These are phyloP conservation scores for Dicaeum eximium DNA, from an alignment of 2,113 vertebrate species.

Conservation along the genomic window DNA sequence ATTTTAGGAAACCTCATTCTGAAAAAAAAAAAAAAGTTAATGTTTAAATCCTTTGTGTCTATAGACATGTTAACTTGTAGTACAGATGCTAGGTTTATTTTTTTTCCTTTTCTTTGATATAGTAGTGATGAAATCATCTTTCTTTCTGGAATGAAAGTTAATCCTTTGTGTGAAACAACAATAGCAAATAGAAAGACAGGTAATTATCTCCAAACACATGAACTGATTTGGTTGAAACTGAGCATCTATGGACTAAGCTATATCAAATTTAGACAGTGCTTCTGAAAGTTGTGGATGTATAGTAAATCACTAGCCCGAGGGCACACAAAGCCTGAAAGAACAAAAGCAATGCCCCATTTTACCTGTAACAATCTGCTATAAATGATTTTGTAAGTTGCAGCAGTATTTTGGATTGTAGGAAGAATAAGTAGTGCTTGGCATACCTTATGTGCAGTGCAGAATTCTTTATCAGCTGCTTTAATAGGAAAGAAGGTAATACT, in stretches of 20 bases:
- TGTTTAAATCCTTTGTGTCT: slow-evolving; percentile 33
- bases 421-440: not conserved
- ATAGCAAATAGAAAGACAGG: slow-evolving; percentile 48
- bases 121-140: slow-evolving; percentile 32
- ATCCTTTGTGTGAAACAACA: slow-evolving; percentile 48
- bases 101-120: slow-evolving; percentile 17
- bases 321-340: not conserved
- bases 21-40: not conserved
- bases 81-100: not conserved
- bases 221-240: slow-evolving; percentile 19
- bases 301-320: not conserved
- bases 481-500: not conserved
- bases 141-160: slow-evolving; percentile 33
- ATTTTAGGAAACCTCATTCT: not conserved
- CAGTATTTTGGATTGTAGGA: not conserved
- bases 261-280: not conserved
- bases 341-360: not conserved
- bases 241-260: not conserved
- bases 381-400: not conserved
- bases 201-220: slow-evolving; percentile 42
- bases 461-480: not conserved
- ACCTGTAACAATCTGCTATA: not conserved
- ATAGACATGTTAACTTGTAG: slow-evolving; percentile 17
- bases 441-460: not conserved
- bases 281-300: not conserved